A percentile compares a stretch with the other conserved stretches of the same genome.
Conservation (phyloP, 1,140 invertebrate species). For the Fopius arisanus region DNA sequence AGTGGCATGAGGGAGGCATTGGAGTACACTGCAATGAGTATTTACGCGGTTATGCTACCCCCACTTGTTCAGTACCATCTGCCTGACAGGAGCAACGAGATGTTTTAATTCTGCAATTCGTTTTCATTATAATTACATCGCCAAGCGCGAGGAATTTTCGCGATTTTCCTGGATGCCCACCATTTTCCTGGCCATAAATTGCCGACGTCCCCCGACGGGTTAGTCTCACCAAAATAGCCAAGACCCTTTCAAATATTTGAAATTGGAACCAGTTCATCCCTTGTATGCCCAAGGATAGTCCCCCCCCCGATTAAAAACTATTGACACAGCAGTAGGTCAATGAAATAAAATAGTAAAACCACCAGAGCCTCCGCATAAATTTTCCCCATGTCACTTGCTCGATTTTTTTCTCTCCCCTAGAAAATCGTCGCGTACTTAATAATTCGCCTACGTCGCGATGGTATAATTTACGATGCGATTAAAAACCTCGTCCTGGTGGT, state of each 20-base stretch:
- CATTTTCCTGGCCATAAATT: too few species aligned
- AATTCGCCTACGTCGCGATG: slow-evolving; percentile 10
- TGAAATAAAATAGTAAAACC: neutral
- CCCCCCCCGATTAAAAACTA: neutral
- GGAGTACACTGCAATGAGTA: neutral
- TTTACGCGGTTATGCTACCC: neutral
- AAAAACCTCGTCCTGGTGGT: neutral
- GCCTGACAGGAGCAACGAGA: neutral
- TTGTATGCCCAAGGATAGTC: neutral
- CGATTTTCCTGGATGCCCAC: neutral
- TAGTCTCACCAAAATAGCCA: too few species aligned
- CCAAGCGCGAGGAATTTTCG: neutral
- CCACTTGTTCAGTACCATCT: neutral
- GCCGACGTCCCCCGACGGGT: too few species aligned
- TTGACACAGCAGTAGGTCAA: neutral
- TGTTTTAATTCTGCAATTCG: neutral
- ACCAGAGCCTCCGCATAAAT: neutral
- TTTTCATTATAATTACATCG: neutral
- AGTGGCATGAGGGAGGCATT: neutral
- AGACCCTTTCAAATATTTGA: neutral
- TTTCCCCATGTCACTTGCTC: neutral
- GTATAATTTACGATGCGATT: slow-evolving; percentile 3
- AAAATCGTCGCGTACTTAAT: neutral
- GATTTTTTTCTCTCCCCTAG: neutral
- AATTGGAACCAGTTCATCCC: neutral